Conservation (phyloP, 2,797 vertebrate species). For the Cyprinodon diabolis region DNA sequence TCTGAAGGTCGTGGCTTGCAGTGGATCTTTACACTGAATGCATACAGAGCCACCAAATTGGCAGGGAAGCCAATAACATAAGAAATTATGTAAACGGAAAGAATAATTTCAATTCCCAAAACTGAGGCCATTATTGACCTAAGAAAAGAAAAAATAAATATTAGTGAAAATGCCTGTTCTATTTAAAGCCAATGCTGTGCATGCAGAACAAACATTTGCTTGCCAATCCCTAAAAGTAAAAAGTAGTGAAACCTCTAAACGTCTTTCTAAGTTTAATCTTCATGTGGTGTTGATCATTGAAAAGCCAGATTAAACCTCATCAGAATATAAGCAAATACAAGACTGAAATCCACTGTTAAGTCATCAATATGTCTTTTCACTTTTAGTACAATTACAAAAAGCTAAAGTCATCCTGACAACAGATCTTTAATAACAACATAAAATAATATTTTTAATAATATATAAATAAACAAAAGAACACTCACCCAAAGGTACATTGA, state of each 20-base stretch:
- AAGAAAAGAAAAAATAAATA: too few species aligned
- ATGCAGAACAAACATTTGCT: too few species aligned
- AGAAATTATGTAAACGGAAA: constrained; percentile 75
- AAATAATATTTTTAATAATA: neutral
- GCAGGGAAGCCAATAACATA: constrained; percentile 82
- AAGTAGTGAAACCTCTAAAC: neutral
- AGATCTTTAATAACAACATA: neutral
- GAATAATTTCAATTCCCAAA: constrained; percentile 50
- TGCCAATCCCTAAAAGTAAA: neutral
- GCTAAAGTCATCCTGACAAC: neutral
- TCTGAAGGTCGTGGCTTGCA: constrained; percentile 67
- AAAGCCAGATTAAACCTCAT: too few species aligned
- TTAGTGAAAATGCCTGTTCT: too few species aligned
- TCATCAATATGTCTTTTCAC: neutral
- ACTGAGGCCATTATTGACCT: neutral
- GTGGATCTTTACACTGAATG: constrained; percentile 74
- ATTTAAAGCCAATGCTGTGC: too few species aligned
- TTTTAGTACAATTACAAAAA: neutral
- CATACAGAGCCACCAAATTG: constrained; percentile 81
- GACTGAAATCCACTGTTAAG: neutral
- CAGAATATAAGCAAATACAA: neutral
- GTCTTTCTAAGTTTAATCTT: neutral
- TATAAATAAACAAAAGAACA: constrained; percentile 7
- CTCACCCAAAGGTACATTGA: constrained; percentile 30
- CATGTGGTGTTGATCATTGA: neutral